Evolutionary conservation across 2,888 invertebrate species (phyloP), one percentile per base, ranked within the genome.

Genomic region (Synergus gifuensis): DNA sequence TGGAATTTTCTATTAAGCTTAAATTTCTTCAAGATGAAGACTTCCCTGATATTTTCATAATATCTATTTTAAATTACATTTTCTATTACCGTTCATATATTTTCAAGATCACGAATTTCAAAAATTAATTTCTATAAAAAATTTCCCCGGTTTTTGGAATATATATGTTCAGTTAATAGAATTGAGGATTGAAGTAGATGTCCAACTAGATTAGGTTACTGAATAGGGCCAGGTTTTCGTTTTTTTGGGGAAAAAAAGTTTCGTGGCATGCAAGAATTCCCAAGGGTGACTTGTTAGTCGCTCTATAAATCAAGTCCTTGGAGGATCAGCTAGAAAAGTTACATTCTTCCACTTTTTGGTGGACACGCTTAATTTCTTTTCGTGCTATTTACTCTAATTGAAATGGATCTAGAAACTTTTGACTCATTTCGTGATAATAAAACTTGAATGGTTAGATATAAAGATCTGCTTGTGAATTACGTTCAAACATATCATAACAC

Each of bases 351-450:
- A 67, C 46, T 28, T 46, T 36, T 67, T 67, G 44, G 22, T 46
- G 16, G 22, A 67, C 67, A 14, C 67, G 46, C 28, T 69, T 69
- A 69, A 69, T 69, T 69, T 69, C 8, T 28, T 18, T n/a, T 40
- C 44, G 44, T 49, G 44, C 22, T 46, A 40, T 64, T 44, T 36
- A 14, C 66, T 69, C 67, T 69, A 69, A 69, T 49, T 69, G 28
- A 44, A 69, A 69, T 69, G 44, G 42, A 66, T 66, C 42, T 42
- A 66, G 11, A 66, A 66, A 69, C 16, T 69, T 69, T 69, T 22
- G 16, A 49, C 18, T 69, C 22, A 67, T 46, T 46, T 46, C 46
- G 22, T 22, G 46, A 22, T 18, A 28, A 18, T 67, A 67, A 67
- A 44, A 18, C 46, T 46, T 42, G 22, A 64, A 64, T n/a, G 40